phyloP scores from a whole-genome alignment of 2,888 invertebrate genomes.

The Alloplasta piceator region DNA sequence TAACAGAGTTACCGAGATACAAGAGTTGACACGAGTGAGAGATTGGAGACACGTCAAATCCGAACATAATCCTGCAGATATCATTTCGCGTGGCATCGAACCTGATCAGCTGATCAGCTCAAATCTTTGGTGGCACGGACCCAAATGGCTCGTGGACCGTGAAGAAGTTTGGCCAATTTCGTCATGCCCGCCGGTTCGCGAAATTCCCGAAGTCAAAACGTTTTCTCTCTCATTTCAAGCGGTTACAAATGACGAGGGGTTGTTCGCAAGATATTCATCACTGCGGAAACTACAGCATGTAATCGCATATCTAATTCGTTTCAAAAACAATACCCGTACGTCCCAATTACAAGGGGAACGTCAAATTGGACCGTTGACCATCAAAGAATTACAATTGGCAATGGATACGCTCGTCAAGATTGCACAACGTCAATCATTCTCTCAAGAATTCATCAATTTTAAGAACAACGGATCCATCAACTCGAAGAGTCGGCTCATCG shows the following conservation, averaged over 20 bases:
- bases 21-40: conserved; percentile 38
- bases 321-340: conserved; percentile 1
- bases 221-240: conserved; percentile 5
- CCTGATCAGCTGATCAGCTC: conserved; percentile 26
- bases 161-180: conserved; percentile 42
- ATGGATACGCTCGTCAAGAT: conserved; percentile 21
- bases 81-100: conserved; percentile 30
- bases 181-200: conserved; percentile 22
- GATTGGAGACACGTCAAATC: conserved; percentile 58
- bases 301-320: conserved; percentile 19
- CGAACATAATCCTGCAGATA: conserved; percentile 38
- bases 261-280: conserved; percentile 38
- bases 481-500: conserved; percentile 5
- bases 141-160: conserved; percentile 15
- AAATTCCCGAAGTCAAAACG: conserved; percentile 15
- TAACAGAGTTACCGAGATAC: conserved; percentile 67
- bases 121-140: conserved; percentile 21
- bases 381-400: conserved; percentile 13
- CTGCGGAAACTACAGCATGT: conserved; percentile 16
- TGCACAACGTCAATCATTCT: conserved; percentile 12
- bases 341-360: neutral
- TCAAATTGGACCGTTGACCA: neutral
- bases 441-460: conserved; percentile 9
- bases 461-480: neutral
- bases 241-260: neutral